These are phyloP conservation scores for Agriopis leucophaearia DNA, from an alignment of 2,888 invertebrate species.

Conservation along the genomic window DNA sequence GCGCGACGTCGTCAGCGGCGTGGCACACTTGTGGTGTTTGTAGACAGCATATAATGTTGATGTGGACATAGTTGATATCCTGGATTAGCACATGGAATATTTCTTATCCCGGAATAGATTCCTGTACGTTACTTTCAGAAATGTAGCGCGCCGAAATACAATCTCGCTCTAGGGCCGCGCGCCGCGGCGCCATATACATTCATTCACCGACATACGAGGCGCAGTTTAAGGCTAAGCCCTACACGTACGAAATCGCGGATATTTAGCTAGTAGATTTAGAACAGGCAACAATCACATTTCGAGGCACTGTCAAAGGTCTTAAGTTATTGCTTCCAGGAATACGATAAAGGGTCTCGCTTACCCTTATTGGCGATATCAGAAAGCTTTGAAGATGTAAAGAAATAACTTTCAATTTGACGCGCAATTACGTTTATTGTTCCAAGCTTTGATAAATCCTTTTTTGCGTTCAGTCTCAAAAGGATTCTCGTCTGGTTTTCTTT, in stretches of 20 bases:
- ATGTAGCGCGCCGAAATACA: too few relatives aligned
- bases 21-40: too few relatives aligned
- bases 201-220: too few relatives aligned
- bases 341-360: conserved; percentile 45
- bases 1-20: too few relatives aligned
- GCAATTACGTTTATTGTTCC: conserved; percentile 3
- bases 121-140: too few relatives aligned
- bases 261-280: conserved; percentile 1
- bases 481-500: conserved; percentile 2
- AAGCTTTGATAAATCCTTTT: background rate
- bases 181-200: too few relatives aligned
- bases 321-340: conserved; percentile 48
- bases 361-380: conserved; percentile 45
- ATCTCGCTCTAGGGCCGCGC: too few relatives aligned
- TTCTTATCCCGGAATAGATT: too few relatives aligned
- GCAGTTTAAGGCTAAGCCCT: too few relatives aligned
- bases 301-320: conserved; percentile 51
- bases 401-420: conserved; percentile 25
- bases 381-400: conserved; percentile 36
- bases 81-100: too few relatives aligned
- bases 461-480: background rate
- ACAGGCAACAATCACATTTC: conserved; percentile 37
- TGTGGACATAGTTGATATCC: too few relatives aligned
- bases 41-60: too few relatives aligned
- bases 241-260: background rate